Evolutionary conservation across 2,888 invertebrate species (phyloP).

Genomic region (Athalia circularis): DNA sequence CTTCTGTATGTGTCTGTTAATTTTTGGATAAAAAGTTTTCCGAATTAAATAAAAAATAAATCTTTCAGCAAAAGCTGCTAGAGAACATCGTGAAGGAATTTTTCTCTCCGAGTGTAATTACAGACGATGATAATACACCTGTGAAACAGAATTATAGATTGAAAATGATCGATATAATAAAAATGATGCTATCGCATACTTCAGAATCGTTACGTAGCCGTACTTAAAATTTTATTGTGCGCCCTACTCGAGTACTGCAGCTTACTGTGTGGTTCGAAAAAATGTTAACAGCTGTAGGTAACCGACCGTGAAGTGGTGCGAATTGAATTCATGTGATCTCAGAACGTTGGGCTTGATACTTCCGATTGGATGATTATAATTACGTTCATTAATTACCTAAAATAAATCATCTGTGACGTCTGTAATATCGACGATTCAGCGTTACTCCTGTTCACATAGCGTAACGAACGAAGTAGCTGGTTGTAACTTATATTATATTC

Average conservation of each 20-base stretch:
- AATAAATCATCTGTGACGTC: background rate
- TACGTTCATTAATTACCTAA: background rate
- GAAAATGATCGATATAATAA: too few species aligned
- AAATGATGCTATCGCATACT: too few species aligned
- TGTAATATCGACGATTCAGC: background rate
- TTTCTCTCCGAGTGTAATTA: too few species aligned
- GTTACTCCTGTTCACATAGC: constrained; percentile 1
- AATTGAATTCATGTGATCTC: background rate
- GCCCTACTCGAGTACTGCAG: background rate
- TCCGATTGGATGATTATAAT: constrained; percentile 16
- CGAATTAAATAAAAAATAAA: too few species aligned
- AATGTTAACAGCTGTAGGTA: background rate
- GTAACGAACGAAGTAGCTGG: background rate
- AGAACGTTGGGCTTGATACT: background rate
- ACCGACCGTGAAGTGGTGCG: background rate
- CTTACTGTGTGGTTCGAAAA: background rate
- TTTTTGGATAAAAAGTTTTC: too few species aligned
- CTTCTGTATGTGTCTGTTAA: too few species aligned
- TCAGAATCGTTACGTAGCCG: too few species aligned
- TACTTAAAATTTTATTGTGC: too few species aligned
- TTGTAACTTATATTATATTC: background rate
- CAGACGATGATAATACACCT: too few species aligned
- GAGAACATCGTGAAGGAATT: too few species aligned
- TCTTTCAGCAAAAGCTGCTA: too few species aligned
- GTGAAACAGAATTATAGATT: too few species aligned